These are phyloP conservation scores for Coboldia fuscipes DNA, from an alignment of 1,140 invertebrate genomes.

Conservation along the genomic window DNA sequence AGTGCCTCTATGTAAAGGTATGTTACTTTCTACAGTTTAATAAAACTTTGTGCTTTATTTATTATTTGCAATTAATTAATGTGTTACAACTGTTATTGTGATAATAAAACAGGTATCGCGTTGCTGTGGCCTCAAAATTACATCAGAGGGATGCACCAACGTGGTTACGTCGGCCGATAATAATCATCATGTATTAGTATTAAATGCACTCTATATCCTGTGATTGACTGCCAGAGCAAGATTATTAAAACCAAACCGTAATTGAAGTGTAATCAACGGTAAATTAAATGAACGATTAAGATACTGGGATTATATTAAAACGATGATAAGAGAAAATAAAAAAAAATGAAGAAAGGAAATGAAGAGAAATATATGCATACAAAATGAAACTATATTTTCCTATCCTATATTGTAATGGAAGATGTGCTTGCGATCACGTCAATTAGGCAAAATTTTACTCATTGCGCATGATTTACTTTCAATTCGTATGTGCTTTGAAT, in stretches of 20 bases:
- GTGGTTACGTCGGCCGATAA: slow-evolving; percentile 94
- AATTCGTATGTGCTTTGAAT: too few relatives aligned
- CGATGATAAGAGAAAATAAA: too few relatives aligned
- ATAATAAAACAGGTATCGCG: slow-evolving; percentile 58
- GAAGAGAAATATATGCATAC: too few relatives aligned
- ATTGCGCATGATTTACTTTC: too few relatives aligned
- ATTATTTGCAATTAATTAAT: slow-evolving; percentile 2
- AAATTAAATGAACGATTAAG: too few relatives aligned
- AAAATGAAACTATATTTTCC: too few relatives aligned
- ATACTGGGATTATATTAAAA: too few relatives aligned
- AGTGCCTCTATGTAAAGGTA: slow-evolving; percentile 90
- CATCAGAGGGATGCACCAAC: slow-evolving; percentile 86
- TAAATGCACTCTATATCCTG: slow-evolving; percentile 86
- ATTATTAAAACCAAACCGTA: slow-evolving; percentile 3
- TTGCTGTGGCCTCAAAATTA: slow-evolving; percentile 92
- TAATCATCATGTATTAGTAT: slow-evolving; percentile 91
- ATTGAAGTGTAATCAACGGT: too few relatives aligned
- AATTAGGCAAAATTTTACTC: too few relatives aligned
- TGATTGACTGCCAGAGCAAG: slow-evolving; percentile 29
- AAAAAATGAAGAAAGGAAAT: too few relatives aligned
- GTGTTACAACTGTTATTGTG: neutral
- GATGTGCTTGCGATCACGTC: too few relatives aligned
- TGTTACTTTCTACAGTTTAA: slow-evolving; percentile 8
- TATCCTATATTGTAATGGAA: too few relatives aligned
- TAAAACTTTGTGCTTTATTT: slow-evolving; percentile 1